These are phyloP conservation scores for Paramisgurnus dabryanus DNA, from an alignment of 2,113 vertebrate genomes.

Conservation along the genomic window DNA sequence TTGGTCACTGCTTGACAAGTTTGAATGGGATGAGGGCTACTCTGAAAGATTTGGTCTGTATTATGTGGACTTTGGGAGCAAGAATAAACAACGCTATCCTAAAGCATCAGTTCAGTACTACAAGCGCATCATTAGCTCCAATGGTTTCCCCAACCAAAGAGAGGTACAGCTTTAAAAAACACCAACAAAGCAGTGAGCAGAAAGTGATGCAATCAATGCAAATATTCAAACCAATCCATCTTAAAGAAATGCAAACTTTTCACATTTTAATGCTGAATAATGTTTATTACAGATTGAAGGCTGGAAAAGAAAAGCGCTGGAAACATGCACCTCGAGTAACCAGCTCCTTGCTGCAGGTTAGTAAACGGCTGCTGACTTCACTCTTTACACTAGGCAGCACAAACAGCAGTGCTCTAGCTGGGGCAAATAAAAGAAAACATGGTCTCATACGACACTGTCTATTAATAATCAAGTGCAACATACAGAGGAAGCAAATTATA, in stretches of 20 bases:
- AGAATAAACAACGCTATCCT: constrained; percentile 82
- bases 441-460: constrained; percentile 30
- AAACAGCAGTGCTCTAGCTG: constrained; percentile 44
- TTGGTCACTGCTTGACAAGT: constrained; percentile 90
- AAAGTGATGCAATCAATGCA: background rate
- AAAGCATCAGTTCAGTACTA: constrained; percentile 88
- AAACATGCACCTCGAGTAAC: constrained; percentile 82
- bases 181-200: no score
- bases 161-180: constrained; percentile 71
- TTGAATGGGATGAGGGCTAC: constrained; percentile 90
- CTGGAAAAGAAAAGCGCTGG: constrained; percentile 80
- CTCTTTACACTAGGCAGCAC: background rate
- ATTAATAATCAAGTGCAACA: background rate
- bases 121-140: constrained; percentile 84
- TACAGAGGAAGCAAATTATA: background rate
- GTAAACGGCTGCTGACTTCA: constrained; percentile 46
- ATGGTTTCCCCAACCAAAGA: constrained; percentile 85
- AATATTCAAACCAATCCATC: background rate
- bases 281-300: constrained; percentile 76
- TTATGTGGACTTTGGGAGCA: constrained; percentile 82
- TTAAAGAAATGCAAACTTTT: background rate
- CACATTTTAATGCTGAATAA: background rate
- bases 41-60: constrained; percentile 87
- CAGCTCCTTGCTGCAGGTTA: constrained; percentile 81
- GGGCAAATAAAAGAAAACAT: constrained; percentile 68